phyloP scores from a whole-genome alignment of 2,113 vertebrate genomes.

The Chamaetylas fuelleborni region DNA sequence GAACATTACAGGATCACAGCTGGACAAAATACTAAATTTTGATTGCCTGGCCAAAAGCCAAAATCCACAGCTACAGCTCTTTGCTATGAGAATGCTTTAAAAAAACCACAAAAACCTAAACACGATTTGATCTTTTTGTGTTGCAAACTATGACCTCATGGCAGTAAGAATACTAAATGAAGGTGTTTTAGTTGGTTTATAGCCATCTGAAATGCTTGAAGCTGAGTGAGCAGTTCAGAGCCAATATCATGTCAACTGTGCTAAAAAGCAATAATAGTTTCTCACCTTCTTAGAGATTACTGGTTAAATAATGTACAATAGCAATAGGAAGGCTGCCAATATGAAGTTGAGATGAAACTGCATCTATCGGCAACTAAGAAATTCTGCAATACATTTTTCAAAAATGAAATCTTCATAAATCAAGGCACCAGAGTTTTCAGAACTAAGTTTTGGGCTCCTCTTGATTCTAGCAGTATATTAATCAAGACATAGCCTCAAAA shows the following conservation, averaged over 20 bases:
- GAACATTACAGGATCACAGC: constrained; percentile 69
- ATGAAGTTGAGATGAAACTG: constrained; percentile 51
- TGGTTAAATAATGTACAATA: constrained; percentile 57
- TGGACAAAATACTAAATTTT: constrained; percentile 72
- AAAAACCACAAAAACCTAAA: neutral
- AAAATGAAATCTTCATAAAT: constrained; percentile 14
- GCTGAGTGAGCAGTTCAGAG: constrained; percentile 2
- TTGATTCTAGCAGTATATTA: neutral
- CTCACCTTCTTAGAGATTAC: constrained; percentile 74
- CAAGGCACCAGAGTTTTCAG: constrained; percentile 49
- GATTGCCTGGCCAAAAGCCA: constrained; percentile 66
- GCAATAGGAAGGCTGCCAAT: constrained; percentile 53
- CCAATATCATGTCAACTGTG: constrained; percentile 64
- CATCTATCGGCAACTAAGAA: constrained; percentile 50
- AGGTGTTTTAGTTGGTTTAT: constrained; percentile 74
- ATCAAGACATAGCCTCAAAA: neutral
- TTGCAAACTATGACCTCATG: constrained; percentile 70
- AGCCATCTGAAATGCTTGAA: constrained; percentile 72
- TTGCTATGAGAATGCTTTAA: constrained; percentile 57
- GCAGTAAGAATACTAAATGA: constrained; percentile 49
- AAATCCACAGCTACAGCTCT: constrained; percentile 63
- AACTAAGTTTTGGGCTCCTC: neutral
- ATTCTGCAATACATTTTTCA: constrained; percentile 24
- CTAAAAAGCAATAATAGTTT: constrained; percentile 70
- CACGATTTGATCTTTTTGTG: constrained; percentile 62